A percentile compares a stretch with the other conserved stretches of the same genome.
phyloP scores from a whole-genome alignment of 2,797 vertebrate genomes.

The Pangasius mekongensis region DNA sequence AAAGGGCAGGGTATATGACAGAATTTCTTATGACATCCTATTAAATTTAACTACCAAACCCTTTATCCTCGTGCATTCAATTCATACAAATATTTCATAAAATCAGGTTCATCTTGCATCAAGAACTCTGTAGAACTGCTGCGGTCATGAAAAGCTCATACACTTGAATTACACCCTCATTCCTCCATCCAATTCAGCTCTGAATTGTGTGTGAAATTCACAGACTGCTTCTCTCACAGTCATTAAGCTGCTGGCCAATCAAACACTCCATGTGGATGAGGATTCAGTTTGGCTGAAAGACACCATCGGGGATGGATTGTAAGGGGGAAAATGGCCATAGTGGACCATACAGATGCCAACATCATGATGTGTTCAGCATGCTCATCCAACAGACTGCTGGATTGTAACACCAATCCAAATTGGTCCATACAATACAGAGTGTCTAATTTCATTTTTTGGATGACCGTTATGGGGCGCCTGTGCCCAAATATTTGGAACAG shows the following conservation, averaged over 20 bases:
- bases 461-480: neutral
- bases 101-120: neutral
- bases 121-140: neutral
- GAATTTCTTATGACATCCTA: neutral
- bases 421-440: neutral
- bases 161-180: neutral
- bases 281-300: slow-evolving; percentile 9
- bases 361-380: neutral
- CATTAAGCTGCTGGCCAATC: slow-evolving; percentile 15
- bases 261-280: slow-evolving; percentile 11
- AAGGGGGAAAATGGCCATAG: neutral
- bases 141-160: neutral
- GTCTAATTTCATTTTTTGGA: slow-evolving; percentile 13
- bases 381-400: slow-evolving; percentile 9
- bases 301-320: slow-evolving; percentile 12
- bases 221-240: neutral
- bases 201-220: slow-evolving; percentile 7
- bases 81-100: neutral
- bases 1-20: neutral
- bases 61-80: neutral
- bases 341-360: slow-evolving; percentile 4
- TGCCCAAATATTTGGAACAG: slow-evolving; percentile 4
- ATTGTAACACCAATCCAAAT: slow-evolving; percentile 17
- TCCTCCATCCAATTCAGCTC: neutral
- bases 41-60: neutral